Base-by-base conservation (phyloP, 1,140 invertebrate genomes). In the Triops longicaudatus region DNA sequence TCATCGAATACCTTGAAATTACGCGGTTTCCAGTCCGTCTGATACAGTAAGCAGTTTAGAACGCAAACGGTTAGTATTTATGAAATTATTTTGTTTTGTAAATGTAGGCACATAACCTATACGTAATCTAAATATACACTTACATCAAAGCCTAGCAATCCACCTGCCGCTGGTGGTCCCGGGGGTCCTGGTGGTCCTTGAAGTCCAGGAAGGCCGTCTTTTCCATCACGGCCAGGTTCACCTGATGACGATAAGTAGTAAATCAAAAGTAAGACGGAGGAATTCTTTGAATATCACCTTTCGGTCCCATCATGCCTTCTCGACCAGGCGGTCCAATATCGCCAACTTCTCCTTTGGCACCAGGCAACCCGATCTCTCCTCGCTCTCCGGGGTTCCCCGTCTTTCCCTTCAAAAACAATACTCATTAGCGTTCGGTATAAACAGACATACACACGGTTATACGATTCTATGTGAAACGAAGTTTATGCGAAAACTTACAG, bases 111-210 rank as follows among this genome's bases (percentile, higher is more conserved):
- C n/a, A 31, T 0, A n/a, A n/a, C 22, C 14, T 5, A 17, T 12
- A 44, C 6, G 44, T 12, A 26, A 9, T 26, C 27, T n/a, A 26
- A 28, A n/a, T 78, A 31, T n/a, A 31, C n/a, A 79, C 81, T 81
- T 80, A 81, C 81, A 74, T 81, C 81, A 74, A 80, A 79, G n/a
- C 80, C 79, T 6, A 81, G 22, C 28, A 79, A 79, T 31, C 74
- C 79, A 73, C 84, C 82, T 6, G 85, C 80, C 14, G 81, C 89
- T 42, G 87, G 87, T 17, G 85, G 84, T 72, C 88, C 88, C 73
- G 85, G 84, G 1, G 85, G 83, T 4, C 88, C 88, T 22, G 87
- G 86, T 0, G 88, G 87, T 63, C 91, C 81, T 44, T 75, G 44
- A 50, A 77, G 31, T 22, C 79, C 79, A 28, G 76, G 74, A 73